A percentile compares a stretch with the other conserved stretches of the same genome.
phyloP scores from a whole-genome alignment of 2,113 vertebrate species.

The Mustelus asterias region DNA sequence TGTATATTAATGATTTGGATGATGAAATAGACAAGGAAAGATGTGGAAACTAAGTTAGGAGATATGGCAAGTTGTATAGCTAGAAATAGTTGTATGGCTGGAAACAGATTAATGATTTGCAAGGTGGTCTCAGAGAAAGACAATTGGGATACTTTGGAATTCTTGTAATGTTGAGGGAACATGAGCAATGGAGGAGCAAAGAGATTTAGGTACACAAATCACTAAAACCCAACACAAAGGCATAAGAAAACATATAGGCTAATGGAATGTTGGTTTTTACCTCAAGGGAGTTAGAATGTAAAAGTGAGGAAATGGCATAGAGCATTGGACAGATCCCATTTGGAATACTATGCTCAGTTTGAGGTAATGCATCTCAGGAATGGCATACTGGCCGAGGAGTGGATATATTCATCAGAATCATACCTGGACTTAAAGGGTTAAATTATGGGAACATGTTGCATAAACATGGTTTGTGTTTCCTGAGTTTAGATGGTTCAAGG shows the following conservation, averaged over 20 bases:
- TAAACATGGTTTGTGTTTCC: background rate
- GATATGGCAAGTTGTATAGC: background rate
- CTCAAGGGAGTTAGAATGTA: background rate
- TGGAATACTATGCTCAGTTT: background rate
- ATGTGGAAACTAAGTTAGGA: background rate
- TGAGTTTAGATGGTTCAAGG: background rate
- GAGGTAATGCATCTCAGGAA: background rate
- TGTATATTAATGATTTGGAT: background rate
- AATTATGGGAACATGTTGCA: background rate
- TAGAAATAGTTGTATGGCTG: background rate
- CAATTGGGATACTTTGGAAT: background rate
- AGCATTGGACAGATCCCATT: background rate
- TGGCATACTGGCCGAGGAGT: background rate
- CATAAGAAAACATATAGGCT: background rate
- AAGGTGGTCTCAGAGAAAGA: background rate
- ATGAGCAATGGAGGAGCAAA: background rate
- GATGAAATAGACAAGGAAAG: background rate
- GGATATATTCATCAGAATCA: background rate
- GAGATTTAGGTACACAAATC: background rate
- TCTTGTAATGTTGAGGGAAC: background rate
- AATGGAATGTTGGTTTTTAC: background rate
- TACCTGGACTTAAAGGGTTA: background rate
- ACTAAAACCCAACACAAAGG: background rate
- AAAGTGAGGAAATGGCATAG: background rate
- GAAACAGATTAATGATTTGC: background rate